phyloP scores from a whole-genome alignment of 2,888 invertebrate species.

The Ceriagrion tenellum region DNA sequence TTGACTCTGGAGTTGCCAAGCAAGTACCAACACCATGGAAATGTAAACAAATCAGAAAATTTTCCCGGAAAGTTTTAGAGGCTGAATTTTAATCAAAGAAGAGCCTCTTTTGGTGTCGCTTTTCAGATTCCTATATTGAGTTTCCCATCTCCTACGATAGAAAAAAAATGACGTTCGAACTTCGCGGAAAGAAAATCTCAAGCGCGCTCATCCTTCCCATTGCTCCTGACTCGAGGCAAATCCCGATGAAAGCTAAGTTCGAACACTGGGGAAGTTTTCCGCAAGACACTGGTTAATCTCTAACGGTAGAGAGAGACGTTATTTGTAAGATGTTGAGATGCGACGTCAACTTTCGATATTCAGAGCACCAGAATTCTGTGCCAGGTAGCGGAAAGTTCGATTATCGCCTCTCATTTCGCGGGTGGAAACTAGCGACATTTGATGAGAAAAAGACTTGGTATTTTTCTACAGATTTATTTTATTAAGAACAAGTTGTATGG shows the following conservation, averaged over 20 bases:
- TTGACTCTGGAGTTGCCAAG: too few relatives aligned
- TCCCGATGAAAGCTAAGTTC: conserved; percentile 18
- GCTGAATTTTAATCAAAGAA: background rate
- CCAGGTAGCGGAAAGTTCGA: background rate
- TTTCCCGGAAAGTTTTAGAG: background rate
- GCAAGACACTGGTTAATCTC: background rate
- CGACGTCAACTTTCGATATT: background rate
- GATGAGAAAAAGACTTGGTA: too few relatives aligned
- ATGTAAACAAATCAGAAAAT: background rate
- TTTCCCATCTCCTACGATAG: background rate
- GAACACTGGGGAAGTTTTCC: background rate
- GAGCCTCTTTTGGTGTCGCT: background rate
- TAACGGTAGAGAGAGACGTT: background rate
- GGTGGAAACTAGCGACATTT: too few relatives aligned
- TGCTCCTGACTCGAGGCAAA: background rate
- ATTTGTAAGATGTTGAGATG: background rate
- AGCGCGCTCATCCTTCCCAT: background rate
- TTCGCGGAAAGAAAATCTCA: background rate
- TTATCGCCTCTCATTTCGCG: too few relatives aligned
- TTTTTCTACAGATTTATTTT: too few relatives aligned
- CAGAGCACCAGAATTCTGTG: background rate
- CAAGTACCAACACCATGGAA: background rate
- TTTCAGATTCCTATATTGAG: background rate
- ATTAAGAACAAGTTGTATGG: too few relatives aligned
- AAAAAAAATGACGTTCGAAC: background rate